Base-by-base conservation (phyloP, 2,113 vertebrate species). In the Notothenia coriiceps region DNA sequence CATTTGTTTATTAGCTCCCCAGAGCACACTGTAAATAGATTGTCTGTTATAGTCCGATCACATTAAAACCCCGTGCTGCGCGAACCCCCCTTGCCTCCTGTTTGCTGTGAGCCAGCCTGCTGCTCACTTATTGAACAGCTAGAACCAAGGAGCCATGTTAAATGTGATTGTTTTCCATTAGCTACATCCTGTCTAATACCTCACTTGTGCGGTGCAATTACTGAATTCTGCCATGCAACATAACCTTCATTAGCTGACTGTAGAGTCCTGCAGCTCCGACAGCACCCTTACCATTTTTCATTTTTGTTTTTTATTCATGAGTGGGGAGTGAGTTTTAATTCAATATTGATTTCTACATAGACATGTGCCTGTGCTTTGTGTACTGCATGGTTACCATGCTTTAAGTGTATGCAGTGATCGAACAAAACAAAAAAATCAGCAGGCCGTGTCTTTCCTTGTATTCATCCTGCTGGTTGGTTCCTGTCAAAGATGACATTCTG, bases 1-100 rank as follows among this genome's bases (percentile, higher is more conserved):
- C 98, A 99, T 99, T 99, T 98, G 98, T 98, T 99, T 99, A 99
- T 98, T 97, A 98, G 98, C 97, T 99, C 98, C 98, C 98, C 94
- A 97, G 98, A 98, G 98, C 96, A 97, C 96, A 96, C 97, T 97
- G 97, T 99, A 98, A 99, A 99, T 99, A 99, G 98, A 99, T 99
- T 98, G 98, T 99, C 97, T 98, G 97, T 99, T 99, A 99, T 97
- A 98, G 98, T 98, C 97, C 96, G 97, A 99, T 98, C 97, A 97
- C 97, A 98, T 98, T 99, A 98, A 98, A 98, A 97, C 95, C 89
- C 95, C 93, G 95, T 95, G 89, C 84, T 33, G 79, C 51, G 57
- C 66, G 66, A 85, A 84, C 61, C 81, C 95, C 70, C 82, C 96
- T 57, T 94, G 93, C 96, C 97, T 97, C 97, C 97, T 97, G 97